These are phyloP conservation scores for Peromyscus leucopus DNA, from an alignment of 2,113 vertebrate species.

Conservation along the genomic window DNA sequence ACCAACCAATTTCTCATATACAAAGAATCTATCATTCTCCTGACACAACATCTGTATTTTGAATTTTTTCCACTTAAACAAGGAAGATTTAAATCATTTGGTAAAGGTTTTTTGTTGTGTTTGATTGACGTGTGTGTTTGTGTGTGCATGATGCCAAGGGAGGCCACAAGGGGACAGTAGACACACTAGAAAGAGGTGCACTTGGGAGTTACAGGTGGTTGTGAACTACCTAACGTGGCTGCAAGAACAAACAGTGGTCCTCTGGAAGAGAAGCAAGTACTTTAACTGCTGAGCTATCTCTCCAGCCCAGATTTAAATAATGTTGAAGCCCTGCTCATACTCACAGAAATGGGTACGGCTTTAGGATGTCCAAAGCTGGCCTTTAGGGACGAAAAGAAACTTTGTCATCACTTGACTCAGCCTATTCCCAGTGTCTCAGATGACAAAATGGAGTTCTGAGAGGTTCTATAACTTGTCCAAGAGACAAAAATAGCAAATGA, in stretches of 20 bases:
- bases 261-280: neutral
- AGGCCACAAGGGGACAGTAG: neutral
- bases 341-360: neutral
- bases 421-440: neutral
- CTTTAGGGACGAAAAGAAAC: neutral
- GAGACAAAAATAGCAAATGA: neutral
- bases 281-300: neutral
- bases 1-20: conserved; percentile 63
- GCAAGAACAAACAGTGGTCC: no score
- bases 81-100: neutral
- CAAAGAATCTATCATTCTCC: neutral
- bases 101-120: neutral
- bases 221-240: neutral
- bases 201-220: neutral
- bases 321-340: neutral
- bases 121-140: neutral
- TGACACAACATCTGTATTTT: conserved; percentile 49
- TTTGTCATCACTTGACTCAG: neutral
- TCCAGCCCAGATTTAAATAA: neutral
- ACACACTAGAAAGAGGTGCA: neutral
- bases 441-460: neutral
- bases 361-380: neutral
- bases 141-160: neutral
- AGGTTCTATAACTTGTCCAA: neutral
- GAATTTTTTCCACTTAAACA: neutral